These are phyloP conservation scores for Drosophila diplacantha DNA, from an alignment of 2,888 invertebrate genomes.

Conservation along the genomic window DNA sequence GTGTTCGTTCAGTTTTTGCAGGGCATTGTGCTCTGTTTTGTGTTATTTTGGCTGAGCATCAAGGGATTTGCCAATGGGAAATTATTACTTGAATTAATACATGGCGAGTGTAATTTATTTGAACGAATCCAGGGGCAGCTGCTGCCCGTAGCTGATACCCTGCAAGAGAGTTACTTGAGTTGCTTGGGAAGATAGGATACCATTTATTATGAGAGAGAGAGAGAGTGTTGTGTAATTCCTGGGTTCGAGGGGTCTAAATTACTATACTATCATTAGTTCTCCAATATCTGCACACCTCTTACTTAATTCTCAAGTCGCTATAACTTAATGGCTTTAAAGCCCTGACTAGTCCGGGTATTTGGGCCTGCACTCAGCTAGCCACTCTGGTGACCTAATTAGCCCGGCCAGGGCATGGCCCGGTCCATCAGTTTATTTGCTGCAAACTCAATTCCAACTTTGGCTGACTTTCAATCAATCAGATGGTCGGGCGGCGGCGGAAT, in stretches of 20 bases:
- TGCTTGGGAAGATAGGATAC: not conserved
- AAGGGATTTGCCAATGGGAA: constrained; percentile 53
- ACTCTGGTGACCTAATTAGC: constrained; percentile 25
- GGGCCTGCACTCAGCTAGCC: not conserved
- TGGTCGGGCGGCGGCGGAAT: constrained; percentile 15
- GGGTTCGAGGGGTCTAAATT: not conserved
- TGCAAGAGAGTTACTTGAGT: not conserved
- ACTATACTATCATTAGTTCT: too few relatives aligned
- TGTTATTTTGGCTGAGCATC: constrained; percentile 23
- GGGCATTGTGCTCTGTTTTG: constrained; percentile 18
- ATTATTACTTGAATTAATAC: constrained; percentile 58
- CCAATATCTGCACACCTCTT: not conserved
- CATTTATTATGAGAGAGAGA: too few relatives aligned
- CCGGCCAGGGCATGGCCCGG: constrained; percentile 13
- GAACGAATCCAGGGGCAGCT: constrained; percentile 13
- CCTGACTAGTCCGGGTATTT: not conserved
- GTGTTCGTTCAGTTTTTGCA: constrained; percentile 8
- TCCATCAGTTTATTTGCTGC: constrained; percentile 35
- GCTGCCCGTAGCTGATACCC: not conserved
- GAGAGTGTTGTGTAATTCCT: too few relatives aligned
- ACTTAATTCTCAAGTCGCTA: not conserved
- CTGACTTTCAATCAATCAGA: constrained; percentile 55
- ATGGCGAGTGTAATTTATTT: constrained; percentile 50
- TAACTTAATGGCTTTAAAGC: not conserved
- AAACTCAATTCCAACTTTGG: constrained; percentile 46